Evolutionary conservation across 2,797 vertebrate species (phyloP).

Genomic region (Staurois parvus): DNA sequence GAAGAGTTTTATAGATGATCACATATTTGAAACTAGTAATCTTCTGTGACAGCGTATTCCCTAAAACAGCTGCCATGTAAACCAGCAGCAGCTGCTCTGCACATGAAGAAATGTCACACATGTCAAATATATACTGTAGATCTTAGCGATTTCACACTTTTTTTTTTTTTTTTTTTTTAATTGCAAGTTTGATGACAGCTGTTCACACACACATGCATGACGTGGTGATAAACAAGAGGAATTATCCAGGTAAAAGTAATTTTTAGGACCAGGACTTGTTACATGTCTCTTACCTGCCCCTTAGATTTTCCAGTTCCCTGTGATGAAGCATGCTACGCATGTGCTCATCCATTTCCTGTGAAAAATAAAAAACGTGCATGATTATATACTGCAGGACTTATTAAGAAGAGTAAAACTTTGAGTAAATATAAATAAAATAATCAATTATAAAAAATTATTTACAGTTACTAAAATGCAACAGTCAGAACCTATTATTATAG

Average conservation of each 20-base stretch:
- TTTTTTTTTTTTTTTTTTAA: background rate
- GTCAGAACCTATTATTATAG: too few relatives aligned
- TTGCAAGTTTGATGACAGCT: background rate
- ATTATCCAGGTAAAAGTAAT: background rate
- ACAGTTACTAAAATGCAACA: too few relatives aligned
- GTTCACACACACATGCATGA: background rate
- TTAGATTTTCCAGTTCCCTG: slow-evolving; percentile 95
- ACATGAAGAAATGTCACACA: slow-evolving; percentile 29
- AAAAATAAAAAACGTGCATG: slow-evolving; percentile 28
- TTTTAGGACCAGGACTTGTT: too few relatives aligned
- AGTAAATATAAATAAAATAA: too few relatives aligned
- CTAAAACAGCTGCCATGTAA: slow-evolving; percentile 15
- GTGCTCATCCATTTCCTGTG: slow-evolving; percentile 95
- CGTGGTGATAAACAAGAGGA: background rate
- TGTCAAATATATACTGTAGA: slow-evolving; percentile 16
- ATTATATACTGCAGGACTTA: background rate
- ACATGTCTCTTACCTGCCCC: slow-evolving; percentile 84
- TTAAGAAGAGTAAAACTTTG: background rate
- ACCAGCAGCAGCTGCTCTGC: slow-evolving; percentile 19
- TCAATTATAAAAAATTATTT: too few relatives aligned
- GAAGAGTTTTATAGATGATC: slow-evolving; percentile 28
- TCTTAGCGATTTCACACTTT: slow-evolving; percentile 29
- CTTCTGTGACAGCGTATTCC: background rate
- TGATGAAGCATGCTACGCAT: slow-evolving; percentile 98
- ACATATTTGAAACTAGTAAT: slow-evolving; percentile 15